Percentiles rank a stretch among this genome's conserved stretches.
Conservation (phyloP, 2,113 vertebrate species). For the Anthoscopus minutus region DNA sequence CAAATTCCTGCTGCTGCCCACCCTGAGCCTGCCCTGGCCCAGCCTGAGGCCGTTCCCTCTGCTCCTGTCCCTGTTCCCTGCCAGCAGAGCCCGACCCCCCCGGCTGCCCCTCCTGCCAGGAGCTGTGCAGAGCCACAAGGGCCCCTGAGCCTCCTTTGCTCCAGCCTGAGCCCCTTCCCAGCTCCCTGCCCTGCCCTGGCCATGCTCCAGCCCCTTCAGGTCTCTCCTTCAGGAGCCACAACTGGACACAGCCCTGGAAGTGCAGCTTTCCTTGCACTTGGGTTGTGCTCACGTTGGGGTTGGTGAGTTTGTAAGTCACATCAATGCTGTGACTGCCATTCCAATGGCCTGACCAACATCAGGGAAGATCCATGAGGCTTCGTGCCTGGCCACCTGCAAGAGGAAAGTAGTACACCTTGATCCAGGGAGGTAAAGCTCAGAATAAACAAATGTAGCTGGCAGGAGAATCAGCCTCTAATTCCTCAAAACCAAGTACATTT, state of each 20-base stretch:
- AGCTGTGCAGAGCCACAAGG: not conserved
- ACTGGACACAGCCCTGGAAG: not conserved
- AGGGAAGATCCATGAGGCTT: not conserved
- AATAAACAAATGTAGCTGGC: not conserved
- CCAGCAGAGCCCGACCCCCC: not conserved
- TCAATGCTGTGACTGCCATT: not conserved
- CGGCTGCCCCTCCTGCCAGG: not conserved
- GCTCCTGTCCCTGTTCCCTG: not conserved
- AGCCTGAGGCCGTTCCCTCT: not conserved
- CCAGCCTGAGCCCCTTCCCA: not conserved
- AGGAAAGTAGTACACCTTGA: not conserved
- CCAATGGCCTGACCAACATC: not conserved
- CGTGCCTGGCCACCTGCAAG: not conserved
- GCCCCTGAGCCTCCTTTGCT: not conserved
- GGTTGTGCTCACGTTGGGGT: fast-evolving
- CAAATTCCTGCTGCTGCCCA: not conserved
- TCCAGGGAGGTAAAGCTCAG: not conserved
- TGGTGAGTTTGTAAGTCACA: not conserved
- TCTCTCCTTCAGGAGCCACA: not conserved
- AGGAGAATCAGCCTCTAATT: not conserved
- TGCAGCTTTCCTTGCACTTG: not conserved
- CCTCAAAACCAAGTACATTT: not conserved
- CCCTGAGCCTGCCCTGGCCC: not conserved
- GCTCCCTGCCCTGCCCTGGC: not conserved
- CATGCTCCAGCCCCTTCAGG: not conserved